Conservation (phyloP, 2,113 vertebrate species). For the Sprattus sprattus region DNA sequence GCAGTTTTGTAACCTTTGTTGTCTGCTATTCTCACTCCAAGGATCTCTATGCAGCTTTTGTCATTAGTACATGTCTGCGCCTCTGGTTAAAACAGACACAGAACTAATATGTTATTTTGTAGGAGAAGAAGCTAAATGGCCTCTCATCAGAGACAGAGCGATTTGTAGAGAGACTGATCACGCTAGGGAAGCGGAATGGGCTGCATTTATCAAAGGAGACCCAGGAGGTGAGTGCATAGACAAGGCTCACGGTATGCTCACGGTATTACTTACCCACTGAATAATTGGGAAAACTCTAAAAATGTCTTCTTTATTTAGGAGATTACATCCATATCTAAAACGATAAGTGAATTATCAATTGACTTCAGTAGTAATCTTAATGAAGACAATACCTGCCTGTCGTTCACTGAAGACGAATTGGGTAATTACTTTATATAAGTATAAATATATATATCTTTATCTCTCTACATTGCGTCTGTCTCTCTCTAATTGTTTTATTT, state of each 20-base stretch:
- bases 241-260: neutral
- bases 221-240: slow-evolving; percentile 75
- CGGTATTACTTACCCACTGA: neutral
- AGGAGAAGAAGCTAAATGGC: slow-evolving; percentile 75
- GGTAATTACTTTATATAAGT: slow-evolving; percentile 64
- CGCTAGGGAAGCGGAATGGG: slow-evolving; percentile 84
- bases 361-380: slow-evolving; percentile 94
- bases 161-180: slow-evolving; percentile 84
- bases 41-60: neutral
- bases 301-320: slow-evolving; percentile 67
- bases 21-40: neutral
- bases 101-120: slow-evolving; percentile 46
- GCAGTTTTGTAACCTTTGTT: neutral
- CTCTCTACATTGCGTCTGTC: neutral
- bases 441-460: neutral
- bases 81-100: neutral
- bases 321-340: slow-evolving; percentile 85
- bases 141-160: slow-evolving; percentile 81
- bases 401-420: slow-evolving; percentile 83
- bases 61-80: neutral
- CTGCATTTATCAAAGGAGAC: slow-evolving; percentile 85
- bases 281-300: neutral
- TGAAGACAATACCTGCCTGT: slow-evolving; percentile 82
- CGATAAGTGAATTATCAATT: slow-evolving; percentile 85
- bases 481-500: neutral